Conservation (phyloP, 1,140 invertebrate genomes). For the Nomia melanderi region DNA sequence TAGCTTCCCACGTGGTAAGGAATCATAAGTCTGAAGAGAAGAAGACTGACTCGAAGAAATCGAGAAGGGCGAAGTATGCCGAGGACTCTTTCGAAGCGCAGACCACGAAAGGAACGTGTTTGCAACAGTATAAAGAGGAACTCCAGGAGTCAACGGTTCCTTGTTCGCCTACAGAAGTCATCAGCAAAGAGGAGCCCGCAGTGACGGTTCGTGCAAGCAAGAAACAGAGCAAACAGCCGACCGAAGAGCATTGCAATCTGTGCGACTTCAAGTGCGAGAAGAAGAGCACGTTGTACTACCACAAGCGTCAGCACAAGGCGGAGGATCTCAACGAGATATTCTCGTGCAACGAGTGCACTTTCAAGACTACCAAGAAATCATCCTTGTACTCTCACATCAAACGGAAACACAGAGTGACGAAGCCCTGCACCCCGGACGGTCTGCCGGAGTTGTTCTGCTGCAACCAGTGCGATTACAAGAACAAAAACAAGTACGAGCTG, state of each 20-base stretch:
- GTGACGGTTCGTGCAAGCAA: neutral
- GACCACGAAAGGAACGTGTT: neutral
- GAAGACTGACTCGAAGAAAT: neutral
- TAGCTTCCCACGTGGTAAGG: conserved; percentile 50
- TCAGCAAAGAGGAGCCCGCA: neutral
- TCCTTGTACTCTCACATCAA: conserved; percentile 76
- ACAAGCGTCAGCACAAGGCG: conserved; percentile 79
- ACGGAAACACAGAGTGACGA: conserved; percentile 67
- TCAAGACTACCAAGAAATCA: conserved; percentile 70
- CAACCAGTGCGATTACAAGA: conserved; percentile 76
- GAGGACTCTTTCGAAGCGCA: neutral
- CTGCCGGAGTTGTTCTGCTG: conserved; percentile 70
- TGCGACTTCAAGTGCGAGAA: conserved; percentile 82
- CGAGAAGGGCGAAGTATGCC: neutral
- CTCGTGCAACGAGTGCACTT: conserved; percentile 73
- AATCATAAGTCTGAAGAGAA: conserved; percentile 23
- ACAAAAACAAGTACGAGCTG: conserved; percentile 78
- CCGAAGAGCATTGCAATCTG: conserved; percentile 55
- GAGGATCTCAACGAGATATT: conserved; percentile 55
- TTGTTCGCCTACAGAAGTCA: neutral
- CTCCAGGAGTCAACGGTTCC: neutral
- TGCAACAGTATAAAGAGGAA: too few relatives aligned
- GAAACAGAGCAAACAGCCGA: neutral
- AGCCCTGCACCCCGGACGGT: conserved; percentile 32
- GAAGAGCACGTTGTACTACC: conserved; percentile 81